phyloP scores from a whole-genome alignment of 2,888 invertebrate genomes.

The Brassicogethes aeneus region DNA sequence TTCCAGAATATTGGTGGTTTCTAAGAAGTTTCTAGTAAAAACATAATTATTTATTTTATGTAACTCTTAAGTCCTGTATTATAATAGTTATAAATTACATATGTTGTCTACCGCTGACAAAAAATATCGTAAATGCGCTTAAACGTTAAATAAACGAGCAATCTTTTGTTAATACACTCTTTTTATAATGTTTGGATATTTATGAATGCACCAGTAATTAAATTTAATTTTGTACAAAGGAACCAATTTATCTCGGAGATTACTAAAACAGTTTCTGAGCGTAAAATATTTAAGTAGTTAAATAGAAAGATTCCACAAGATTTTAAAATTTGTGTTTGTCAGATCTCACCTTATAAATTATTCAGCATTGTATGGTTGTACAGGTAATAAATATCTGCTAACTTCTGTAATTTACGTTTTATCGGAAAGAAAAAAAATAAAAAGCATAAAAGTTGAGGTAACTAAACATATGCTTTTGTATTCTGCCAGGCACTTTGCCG shows the following conservation, averaged over 20 bases:
- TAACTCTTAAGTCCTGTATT: too few relatives aligned
- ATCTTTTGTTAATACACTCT: too few relatives aligned
- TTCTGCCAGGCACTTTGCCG: slow-evolving; percentile 18
- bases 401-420: slow-evolving; percentile 35
- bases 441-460: slow-evolving; percentile 11
- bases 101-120: too few relatives aligned
- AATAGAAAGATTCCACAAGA: slow-evolving; percentile 36
- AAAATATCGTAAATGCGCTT: too few relatives aligned
- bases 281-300: slow-evolving; percentile 32
- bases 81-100: too few relatives aligned
- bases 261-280: slow-evolving; percentile 28
- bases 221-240: too few relatives aligned
- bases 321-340: slow-evolving; percentile 40
- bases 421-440: slow-evolving; percentile 29
- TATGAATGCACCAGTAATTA: too few relatives aligned
- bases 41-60: too few relatives aligned
- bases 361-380: slow-evolving; percentile 36
- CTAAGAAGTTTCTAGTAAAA: too few relatives aligned
- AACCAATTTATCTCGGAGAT: slow-evolving; percentile 22
- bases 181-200: too few relatives aligned
- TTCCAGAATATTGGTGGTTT: too few relatives aligned
- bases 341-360: slow-evolving; percentile 42
- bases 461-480: not conserved
- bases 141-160: too few relatives aligned
- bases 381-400: slow-evolving; percentile 36